A percentile compares a stretch with the other conserved stretches of the same genome.
These are phyloP conservation scores for Lissocephala sabroskyi DNA, from an alignment of 2,888 invertebrate species.

Conservation along the genomic window DNA sequence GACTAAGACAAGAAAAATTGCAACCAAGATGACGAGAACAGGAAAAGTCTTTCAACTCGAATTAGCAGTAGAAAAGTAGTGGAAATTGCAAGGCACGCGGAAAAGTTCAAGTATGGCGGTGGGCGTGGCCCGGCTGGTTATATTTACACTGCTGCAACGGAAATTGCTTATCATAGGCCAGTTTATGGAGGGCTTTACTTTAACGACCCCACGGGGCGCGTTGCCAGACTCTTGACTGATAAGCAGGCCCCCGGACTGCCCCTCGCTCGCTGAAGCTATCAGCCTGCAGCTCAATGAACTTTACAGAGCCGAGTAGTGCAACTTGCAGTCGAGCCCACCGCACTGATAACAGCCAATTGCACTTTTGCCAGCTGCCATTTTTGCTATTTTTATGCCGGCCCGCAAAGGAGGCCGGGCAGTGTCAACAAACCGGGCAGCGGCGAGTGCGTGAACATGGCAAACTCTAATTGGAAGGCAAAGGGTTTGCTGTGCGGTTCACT, in stretches of 20 bases:
- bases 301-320: constrained; percentile 17
- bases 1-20: constrained; percentile 1
- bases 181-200: too few species aligned
- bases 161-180: too few species aligned
- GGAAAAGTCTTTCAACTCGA: too few species aligned
- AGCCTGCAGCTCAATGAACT: constrained; percentile 53
- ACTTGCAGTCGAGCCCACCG: constrained; percentile 8
- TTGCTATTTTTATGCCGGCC: neutral
- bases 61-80: too few species aligned
- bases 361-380: constrained; percentile 1
- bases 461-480: constrained; percentile 41
- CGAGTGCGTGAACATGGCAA: neutral
- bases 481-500: too few species aligned
- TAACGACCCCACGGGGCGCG: constrained; percentile 15
- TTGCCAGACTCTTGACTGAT: neutral
- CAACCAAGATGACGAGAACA: too few species aligned
- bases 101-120: too few species aligned
- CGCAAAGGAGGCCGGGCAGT: too few species aligned
- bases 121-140: too few species aligned
- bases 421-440: neutral
- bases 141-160: too few species aligned
- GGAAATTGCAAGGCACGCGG: too few species aligned
- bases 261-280: constrained; percentile 29
- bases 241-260: too few species aligned
- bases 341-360: constrained; percentile 33